phyloP scores from a whole-genome alignment of 2,888 invertebrate genomes.

The Thelaira solivaga region DNA sequence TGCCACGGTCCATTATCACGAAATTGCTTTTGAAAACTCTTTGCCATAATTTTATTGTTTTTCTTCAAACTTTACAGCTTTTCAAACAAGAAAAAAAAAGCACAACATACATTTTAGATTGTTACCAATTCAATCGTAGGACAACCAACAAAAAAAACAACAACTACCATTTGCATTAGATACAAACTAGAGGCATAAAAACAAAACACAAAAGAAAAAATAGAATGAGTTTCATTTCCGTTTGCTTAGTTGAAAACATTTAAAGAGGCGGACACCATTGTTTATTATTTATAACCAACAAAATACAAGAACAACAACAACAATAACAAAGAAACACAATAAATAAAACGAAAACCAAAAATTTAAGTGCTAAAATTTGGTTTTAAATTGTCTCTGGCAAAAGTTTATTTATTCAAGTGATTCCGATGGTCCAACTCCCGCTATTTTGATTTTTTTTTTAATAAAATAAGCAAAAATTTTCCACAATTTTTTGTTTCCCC shows the following conservation, averaged over 20 bases:
- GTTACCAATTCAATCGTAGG: slow-evolving; percentile 45
- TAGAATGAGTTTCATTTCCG: slow-evolving; percentile 32
- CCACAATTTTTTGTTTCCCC: background rate
- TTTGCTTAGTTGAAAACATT: slow-evolving; percentile 44
- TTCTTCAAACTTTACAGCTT: slow-evolving; percentile 29
- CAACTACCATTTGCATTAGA: background rate
- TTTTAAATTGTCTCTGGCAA: slow-evolving; percentile 29
- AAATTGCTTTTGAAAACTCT: slow-evolving; percentile 49
- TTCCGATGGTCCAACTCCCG: background rate
- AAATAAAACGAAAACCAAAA: background rate
- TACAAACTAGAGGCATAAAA: background rate
- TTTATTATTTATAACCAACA: slow-evolving; percentile 51
- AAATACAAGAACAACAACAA: background rate
- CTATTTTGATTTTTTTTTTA: background rate
- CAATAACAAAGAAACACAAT: background rate
- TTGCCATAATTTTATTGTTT: slow-evolving; percentile 13
- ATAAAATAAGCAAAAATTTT: background rate
- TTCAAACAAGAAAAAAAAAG: background rate
- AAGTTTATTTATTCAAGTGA: slow-evolving; percentile 5
- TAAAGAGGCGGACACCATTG: slow-evolving; percentile 49
- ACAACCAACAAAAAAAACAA: slow-evolving; percentile 24
- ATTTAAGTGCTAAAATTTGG: slow-evolving; percentile 25
- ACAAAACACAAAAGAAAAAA: background rate
- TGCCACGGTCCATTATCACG: slow-evolving; percentile 57
- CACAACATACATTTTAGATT: slow-evolving; percentile 22